Evolutionary conservation across 2,113 vertebrate species (phyloP).

Genomic region (Myocastor coypus): DNA sequence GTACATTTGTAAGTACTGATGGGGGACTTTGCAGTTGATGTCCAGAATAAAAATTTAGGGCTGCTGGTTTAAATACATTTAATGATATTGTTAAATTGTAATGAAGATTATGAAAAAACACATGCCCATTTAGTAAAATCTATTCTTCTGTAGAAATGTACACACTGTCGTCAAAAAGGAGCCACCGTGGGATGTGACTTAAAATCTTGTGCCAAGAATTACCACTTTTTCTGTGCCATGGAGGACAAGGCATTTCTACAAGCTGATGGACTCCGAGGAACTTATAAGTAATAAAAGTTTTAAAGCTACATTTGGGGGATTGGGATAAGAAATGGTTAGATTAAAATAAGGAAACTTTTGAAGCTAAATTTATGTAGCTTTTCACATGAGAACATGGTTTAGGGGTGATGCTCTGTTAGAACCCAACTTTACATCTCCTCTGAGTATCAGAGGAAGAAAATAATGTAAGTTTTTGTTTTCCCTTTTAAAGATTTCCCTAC

Average conservation of each 20-base stretch:
- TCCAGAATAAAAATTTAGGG: background rate
- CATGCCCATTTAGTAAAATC: slow-evolving; percentile 16
- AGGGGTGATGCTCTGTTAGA: background rate
- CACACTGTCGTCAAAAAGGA: slow-evolving; percentile 81
- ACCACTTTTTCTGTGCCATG: slow-evolving; percentile 87
- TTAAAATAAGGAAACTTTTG: slow-evolving; percentile 30
- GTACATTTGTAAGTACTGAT: background rate
- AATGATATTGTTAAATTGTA: slow-evolving; percentile 11
- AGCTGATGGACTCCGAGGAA: slow-evolving; percentile 69
- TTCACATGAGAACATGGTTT: slow-evolving; percentile 15
- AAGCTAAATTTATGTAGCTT: slow-evolving; percentile 34
- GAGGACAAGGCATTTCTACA: slow-evolving; percentile 75
- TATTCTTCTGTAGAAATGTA: slow-evolving; percentile 82
- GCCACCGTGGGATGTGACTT: slow-evolving; percentile 88
- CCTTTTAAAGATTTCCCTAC: background rate
- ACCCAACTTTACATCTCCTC: background rate
- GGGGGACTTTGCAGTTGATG: background rate
- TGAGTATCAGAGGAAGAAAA: background rate
- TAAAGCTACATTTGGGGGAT: background rate
- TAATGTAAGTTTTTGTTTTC: background rate
- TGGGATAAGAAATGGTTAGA: slow-evolving; percentile 31
- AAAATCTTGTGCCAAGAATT: slow-evolving; percentile 81
- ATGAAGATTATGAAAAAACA: slow-evolving; percentile 21
- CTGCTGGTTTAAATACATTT: slow-evolving; percentile 8
- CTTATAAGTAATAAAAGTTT: slow-evolving; percentile 82